Base-by-base conservation (phyloP, 2,113 vertebrate species). In the Nibea albiflora region DNA sequence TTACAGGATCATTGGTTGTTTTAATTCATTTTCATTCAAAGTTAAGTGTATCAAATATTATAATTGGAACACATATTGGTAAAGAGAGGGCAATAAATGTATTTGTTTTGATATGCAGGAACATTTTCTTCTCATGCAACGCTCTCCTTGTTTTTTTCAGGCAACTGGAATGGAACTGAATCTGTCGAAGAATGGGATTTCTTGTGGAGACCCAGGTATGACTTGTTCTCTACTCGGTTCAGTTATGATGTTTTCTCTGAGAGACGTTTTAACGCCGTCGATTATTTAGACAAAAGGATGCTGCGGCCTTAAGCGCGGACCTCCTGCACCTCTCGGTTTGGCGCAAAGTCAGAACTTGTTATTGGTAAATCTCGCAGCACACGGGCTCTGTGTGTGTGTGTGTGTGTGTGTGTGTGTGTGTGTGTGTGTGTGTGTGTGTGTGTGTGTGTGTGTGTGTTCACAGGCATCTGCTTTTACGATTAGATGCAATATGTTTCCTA, bases 141-240 rank as follows among this genome's bases (percentile, higher is more conserved):
- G 47, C 19, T 49, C 2, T 61, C 93, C 66, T 91, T 89, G 54
- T 94, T 78, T 73, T 73, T 94, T 90, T 56, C 90, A 94, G 92
- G 80, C 75, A 89, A 84, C 90, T 92, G 92, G 87, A 91, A 95
- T 94, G 93, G 93, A 96, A 94, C 90, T 91, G 69, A 93, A 90
- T 90, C 61, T 95, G 89, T 95, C 92, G 46, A 95, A 91, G 88
- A 93, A 87, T 80, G 73, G 68, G n/a, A 88, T 91, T 79, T 94
- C 94, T 71, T 94, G 85, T 60, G 86, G 73, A 53, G 88, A 92
- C 64, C 73, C 90, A 86, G 94, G 92, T 94, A 91, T 19, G 81
- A 71, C 24, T 47, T n/a, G 0, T 35, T 49, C 15, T 66, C 7
- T 57, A 0, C 24, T 46, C 39, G 4, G 11, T 52, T 61, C 11